phyloP scores from a whole-genome alignment of 1,140 invertebrate species.

The Dendrolimus kikuchii region DNA sequence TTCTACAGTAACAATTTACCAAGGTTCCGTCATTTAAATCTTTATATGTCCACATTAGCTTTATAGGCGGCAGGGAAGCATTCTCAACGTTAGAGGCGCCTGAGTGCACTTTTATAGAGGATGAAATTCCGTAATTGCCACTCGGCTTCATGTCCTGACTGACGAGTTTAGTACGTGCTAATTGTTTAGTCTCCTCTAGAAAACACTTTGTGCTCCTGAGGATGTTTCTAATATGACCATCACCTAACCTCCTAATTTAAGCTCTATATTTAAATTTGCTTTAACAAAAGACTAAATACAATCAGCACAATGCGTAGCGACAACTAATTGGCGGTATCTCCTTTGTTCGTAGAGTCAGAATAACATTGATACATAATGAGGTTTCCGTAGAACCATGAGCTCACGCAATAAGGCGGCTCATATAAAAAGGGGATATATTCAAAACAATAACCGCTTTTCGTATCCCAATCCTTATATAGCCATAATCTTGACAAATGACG shows the following conservation, averaged over 20 bases:
- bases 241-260: slow-evolving; percentile 4
- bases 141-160: slow-evolving; percentile 48
- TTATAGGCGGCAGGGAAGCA: slow-evolving; percentile 51
- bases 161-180: slow-evolving; percentile 50
- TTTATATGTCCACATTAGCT: slow-evolving; percentile 60
- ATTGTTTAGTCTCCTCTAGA: slow-evolving; percentile 31
- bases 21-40: slow-evolving; percentile 48
- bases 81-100: slow-evolving; percentile 41
- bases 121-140: slow-evolving; percentile 64
- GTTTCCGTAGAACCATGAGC: not conserved
- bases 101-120: slow-evolving; percentile 63
- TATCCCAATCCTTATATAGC: slow-evolving; percentile 64
- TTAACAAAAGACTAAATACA: too few species aligned
- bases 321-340: too few species aligned
- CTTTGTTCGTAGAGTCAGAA: too few species aligned
- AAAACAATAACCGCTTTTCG: slow-evolving; percentile 67
- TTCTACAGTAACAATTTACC: too few species aligned
- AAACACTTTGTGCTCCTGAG: slow-evolving; percentile 2
- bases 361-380: too few species aligned
- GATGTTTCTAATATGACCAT: too few species aligned
- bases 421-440: slow-evolving; percentile 57
- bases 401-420: slow-evolving; percentile 9
- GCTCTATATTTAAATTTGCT: too few species aligned
- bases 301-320: too few species aligned
- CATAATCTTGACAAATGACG: slow-evolving; percentile 70